Evolutionary conservation across 2,888 invertebrate genomes (phyloP), one percentile per base, ranked within the genome.

Genomic region (Dasypogon diadema): DNA sequence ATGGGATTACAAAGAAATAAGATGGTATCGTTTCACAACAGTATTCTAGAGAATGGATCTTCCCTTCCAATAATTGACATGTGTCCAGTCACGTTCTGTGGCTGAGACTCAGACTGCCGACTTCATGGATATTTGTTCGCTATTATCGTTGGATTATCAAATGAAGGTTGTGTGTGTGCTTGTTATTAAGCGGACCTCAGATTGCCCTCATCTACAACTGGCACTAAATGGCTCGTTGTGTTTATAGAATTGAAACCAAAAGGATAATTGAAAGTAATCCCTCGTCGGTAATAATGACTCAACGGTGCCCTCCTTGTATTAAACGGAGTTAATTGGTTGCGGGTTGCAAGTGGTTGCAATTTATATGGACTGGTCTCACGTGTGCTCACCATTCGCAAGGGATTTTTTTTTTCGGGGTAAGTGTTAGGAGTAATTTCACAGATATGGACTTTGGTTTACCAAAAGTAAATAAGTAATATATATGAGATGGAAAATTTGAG

Each of bases 211-310:
- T 58, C 30, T 30, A 34, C 26, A 34, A 58, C 58, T 30, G 26
- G 26, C 24, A 16, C 16, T 58, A 58, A 58, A 58, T 58, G 58
- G 24, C 16, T 58, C 26, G 30, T 58, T 58, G 30, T 30, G 30
- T 26, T 58, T 30, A 26, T 58, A 26, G 58, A 58, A 58, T 58
- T 30, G 58, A 58, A 58, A 30, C 24, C 26, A 30, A 58, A 30
- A 14, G 58, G 58, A 58, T 58, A 58, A 58, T 58, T 58, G 58
- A 58, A 58, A 58, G 58, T 58, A 58, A 58, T 58, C 58, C 58
- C 58, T 30, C 16, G 58, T 58, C 16, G 58, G 58, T 16, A 58
- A 58, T 58, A 58, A 58, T 26, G 58, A 58, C 26, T 30, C 58
- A 26, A 58, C 30, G 30, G 30, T 58, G 58, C 26, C 22, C 58